These are phyloP conservation scores for Mnemiopsis leidyi DNA, from an alignment of 37 sponge, comb jelly and placozoan genomes.

Conservation along the genomic window DNA sequence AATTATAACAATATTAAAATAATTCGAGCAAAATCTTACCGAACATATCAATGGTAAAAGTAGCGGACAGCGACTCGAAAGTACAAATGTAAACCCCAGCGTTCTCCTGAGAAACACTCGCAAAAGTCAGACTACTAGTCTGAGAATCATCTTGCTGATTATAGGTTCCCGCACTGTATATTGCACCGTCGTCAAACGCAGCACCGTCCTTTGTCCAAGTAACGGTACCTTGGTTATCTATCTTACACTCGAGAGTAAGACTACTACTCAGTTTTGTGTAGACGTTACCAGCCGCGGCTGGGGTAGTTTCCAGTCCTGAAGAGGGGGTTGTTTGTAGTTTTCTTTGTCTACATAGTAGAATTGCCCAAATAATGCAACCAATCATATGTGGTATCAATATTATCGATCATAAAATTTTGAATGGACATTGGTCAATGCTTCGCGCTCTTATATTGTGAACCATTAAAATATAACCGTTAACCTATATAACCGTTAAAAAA, in stretches of 20 bases:
- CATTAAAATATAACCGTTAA: too few relatives aligned
- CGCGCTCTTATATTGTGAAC: too few relatives aligned
- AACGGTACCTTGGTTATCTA: background rate
- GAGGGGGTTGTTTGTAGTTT: too few relatives aligned
- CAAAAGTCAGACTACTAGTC: background rate
- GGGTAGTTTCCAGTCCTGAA: background rate
- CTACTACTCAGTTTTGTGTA: background rate
- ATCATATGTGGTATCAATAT: too few relatives aligned
- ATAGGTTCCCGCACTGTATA: background rate
- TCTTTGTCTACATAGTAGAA: too few relatives aligned
- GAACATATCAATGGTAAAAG: background rate
- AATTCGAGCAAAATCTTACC: too few relatives aligned
- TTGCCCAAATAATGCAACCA: too few relatives aligned
- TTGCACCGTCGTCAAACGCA: background rate
- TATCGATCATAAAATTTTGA: too few relatives aligned
- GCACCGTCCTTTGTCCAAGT: background rate
- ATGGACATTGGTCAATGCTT: too few relatives aligned
- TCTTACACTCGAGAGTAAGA: background rate
- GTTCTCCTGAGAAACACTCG: background rate
- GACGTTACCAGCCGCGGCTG: background rate
- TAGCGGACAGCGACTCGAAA: background rate
- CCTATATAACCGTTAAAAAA: too few relatives aligned
- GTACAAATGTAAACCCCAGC: background rate
- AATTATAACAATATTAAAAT: too few relatives aligned
- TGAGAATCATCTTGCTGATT: background rate